phyloP scores from a whole-genome alignment of 2,113 vertebrate genomes.

The Tragelaphus buxtoni region DNA sequence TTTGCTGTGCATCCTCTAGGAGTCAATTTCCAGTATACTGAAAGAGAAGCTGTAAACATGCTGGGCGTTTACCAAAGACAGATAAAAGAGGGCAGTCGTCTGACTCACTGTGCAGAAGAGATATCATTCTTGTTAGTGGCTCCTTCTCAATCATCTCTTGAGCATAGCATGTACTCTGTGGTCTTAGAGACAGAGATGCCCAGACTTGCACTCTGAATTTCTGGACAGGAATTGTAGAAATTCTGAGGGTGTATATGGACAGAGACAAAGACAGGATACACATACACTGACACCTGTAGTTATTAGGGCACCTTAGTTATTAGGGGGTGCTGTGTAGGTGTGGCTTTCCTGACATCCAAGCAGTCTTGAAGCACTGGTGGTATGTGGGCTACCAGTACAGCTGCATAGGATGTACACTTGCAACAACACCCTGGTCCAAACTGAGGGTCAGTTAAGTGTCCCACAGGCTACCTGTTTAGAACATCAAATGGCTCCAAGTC shows the following conservation, averaged over 20 bases:
- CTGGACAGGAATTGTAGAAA: not conserved
- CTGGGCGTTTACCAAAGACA: not conserved
- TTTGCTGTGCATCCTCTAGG: not conserved
- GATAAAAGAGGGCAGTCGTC: not conserved
- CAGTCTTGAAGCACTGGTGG: not conserved
- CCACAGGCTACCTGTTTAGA: not conserved
- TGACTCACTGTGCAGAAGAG: not conserved
- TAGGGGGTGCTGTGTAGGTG: not conserved
- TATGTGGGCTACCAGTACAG: not conserved
- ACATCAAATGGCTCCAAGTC: not conserved
- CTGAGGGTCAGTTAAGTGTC: not conserved
- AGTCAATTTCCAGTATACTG: not conserved
- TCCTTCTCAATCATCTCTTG: not conserved
- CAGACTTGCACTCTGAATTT: not conserved
- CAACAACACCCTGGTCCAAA: not conserved
- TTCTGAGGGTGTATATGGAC: not conserved
- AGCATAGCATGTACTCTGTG: no score
- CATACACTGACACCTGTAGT: not conserved
- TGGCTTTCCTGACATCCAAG: not conserved
- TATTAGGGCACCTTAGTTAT: not conserved
- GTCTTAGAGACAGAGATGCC: not conserved
- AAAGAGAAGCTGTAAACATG: not conserved
- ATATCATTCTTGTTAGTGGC: not conserved
- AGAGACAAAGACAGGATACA: not conserved
- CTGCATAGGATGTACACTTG: not conserved